A percentile compares a stretch with the other conserved stretches of the same genome.
Evolutionary conservation across 2,888 invertebrate genomes (phyloP).

Genomic region (Allacma fusca): DNA sequence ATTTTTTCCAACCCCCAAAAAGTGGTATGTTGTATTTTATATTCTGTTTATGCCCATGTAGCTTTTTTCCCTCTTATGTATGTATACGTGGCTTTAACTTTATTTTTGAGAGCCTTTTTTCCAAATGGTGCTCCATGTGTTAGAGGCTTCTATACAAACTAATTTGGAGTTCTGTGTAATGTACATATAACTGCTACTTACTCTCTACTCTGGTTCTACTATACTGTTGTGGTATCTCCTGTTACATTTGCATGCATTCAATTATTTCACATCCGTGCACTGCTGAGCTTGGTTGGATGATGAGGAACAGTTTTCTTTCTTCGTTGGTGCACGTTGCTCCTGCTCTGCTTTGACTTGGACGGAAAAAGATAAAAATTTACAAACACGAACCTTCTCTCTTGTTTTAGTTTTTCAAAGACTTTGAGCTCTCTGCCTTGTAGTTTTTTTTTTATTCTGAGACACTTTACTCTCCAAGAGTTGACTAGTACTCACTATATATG

Average conservation of each 20-base stretch:
- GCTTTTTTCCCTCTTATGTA: background rate
- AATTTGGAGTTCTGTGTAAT: background rate
- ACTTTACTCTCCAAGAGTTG: too few species aligned
- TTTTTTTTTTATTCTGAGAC: too few species aligned
- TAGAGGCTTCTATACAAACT: too few species aligned
- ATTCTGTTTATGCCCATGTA: background rate
- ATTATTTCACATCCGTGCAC: conserved; percentile 51
- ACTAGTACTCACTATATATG: too few species aligned
- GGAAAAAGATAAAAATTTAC: too few species aligned
- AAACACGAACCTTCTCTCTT: background rate
- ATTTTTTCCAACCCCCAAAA: conserved; percentile 9
- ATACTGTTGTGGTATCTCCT: conserved; percentile 27
- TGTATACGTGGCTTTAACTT: background rate
- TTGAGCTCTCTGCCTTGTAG: too few species aligned
- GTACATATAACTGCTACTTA: conserved; percentile 18
- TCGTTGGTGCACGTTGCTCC: conserved; percentile 20
- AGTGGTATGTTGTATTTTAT: background rate
- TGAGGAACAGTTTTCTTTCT: conserved; percentile 34
- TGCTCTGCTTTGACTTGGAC: conserved; percentile 21
- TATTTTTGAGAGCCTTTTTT: too few species aligned
- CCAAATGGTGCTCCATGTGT: too few species aligned
- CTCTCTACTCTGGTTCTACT: conserved; percentile 2
- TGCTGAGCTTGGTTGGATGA: conserved; percentile 44
- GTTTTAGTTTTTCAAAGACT: background rate
- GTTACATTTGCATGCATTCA: conserved; percentile 48